phyloP scores from a whole-genome alignment of 2,888 invertebrate genomes.

The Xestia rhomboidea region DNA sequence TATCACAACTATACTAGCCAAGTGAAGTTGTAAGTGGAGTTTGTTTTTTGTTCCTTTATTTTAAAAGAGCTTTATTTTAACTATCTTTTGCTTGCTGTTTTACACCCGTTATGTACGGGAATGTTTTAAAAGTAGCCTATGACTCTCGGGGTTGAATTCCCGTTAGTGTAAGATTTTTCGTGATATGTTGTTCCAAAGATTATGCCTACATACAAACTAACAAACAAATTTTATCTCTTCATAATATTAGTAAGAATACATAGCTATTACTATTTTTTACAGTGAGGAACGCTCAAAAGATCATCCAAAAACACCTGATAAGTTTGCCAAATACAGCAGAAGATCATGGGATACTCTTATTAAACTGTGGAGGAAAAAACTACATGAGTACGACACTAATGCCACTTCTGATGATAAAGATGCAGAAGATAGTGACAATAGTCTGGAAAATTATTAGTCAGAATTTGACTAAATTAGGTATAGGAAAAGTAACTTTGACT shows the following conservation, averaged over 20 bases:
- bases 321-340: slow-evolving; percentile 96
- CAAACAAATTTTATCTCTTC: neutral
- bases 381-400: slow-evolving; percentile 94
- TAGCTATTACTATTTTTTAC: slow-evolving; percentile 65
- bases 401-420: slow-evolving; percentile 48
- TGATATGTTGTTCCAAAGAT: neutral
- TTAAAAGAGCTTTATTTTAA: neutral
- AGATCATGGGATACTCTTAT: slow-evolving; percentile 98
- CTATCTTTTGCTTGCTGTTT: neutral
- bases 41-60: neutral
- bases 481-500: slow-evolving; percentile 2
- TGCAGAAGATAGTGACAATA: slow-evolving; percentile 35
- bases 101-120: neutral
- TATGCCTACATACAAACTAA: neutral
- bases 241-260: neutral
- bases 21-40: slow-evolving; percentile 92
- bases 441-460: slow-evolving; percentile 10
- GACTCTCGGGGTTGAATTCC: neutral
- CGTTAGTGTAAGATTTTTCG: neutral
- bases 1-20: slow-evolving; percentile 94
- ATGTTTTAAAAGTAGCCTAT: neutral
- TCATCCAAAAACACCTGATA: slow-evolving; percentile 97
- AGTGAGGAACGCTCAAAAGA: slow-evolving; percentile 92
- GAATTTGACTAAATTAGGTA: slow-evolving; percentile 3
- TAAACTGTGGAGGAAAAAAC: slow-evolving; percentile 95